phyloP scores from a whole-genome alignment of 2,113 vertebrate species.

The Actenoides hombroni region DNA sequence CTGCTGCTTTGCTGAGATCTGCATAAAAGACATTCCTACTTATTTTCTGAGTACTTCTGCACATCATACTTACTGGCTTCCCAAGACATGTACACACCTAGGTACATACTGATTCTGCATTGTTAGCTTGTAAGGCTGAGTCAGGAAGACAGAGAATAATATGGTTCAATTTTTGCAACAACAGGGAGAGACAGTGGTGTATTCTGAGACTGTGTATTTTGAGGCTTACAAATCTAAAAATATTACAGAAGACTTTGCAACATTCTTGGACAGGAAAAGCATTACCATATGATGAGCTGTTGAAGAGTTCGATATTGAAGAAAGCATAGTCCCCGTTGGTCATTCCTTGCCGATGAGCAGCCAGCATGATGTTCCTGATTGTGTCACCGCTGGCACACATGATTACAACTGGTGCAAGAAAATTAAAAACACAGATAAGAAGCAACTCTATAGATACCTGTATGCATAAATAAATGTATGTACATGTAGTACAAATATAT shows the following conservation, averaged over 20 bases:
- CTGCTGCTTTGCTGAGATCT: no score
- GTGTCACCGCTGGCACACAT: conserved; percentile 90
- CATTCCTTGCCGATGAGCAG: conserved; percentile 86
- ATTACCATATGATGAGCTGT: conserved; percentile 93
- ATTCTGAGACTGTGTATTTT: not conserved
- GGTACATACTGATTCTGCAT: no score
- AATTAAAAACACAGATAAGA: conserved; percentile 57
- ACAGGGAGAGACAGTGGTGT: not conserved
- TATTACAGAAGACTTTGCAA: conserved; percentile 26
- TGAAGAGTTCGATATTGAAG: conserved; percentile 98
- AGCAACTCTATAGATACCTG: no score
- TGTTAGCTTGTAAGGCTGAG: no score
- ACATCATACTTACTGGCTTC: no score
- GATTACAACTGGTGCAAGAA: conserved; percentile 86
- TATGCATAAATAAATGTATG: no score
- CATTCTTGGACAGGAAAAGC: not conserved
- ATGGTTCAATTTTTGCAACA: no score
- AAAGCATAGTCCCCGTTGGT: conserved; percentile 89
- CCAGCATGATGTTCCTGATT: conserved; percentile 91
- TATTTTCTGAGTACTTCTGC: no score
- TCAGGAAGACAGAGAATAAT: no score
- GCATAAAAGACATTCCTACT: no score
- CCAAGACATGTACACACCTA: no score
- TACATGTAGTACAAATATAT: no score
- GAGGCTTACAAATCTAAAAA: conserved; percentile 31